Conservation (phyloP, 2,113 vertebrate genomes). For the Xiphophorus hellerii region DNA sequence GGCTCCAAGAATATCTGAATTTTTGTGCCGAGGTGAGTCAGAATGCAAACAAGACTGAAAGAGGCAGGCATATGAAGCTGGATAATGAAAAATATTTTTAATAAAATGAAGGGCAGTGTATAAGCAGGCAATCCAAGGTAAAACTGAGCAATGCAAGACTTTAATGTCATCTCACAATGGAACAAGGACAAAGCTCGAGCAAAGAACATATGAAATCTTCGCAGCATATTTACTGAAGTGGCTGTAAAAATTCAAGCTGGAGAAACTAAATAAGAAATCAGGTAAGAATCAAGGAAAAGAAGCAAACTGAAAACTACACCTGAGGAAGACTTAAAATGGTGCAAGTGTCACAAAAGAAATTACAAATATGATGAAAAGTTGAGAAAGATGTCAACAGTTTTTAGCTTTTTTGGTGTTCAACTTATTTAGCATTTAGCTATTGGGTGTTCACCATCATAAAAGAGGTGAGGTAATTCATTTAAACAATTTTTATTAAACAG, state of each 20-base stretch:
- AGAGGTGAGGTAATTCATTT: too few species aligned
- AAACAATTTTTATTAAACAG: too few species aligned
- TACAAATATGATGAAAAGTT: too few species aligned
- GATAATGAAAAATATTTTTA: not conserved
- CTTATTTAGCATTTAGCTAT: too few species aligned
- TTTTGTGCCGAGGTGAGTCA: too few species aligned
- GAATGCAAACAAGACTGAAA: too few species aligned
- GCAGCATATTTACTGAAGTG: not conserved
- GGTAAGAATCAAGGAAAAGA: not conserved
- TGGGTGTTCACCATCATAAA: too few species aligned
- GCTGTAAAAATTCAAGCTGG: not conserved
- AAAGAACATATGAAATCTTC: not conserved
- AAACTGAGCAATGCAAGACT: not conserved
- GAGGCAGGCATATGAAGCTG: too few species aligned
- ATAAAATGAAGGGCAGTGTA: not conserved
- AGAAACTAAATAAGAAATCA: not conserved
- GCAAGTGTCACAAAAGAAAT: too few species aligned
- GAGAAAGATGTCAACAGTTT: too few species aligned
- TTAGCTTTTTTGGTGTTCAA: too few species aligned
- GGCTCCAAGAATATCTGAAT: too few species aligned
- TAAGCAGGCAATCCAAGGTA: not conserved
- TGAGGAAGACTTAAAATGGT: not conserved
- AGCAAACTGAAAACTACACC: not conserved
- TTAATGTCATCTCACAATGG: not conserved
- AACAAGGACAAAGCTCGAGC: not conserved